Base-by-base conservation (phyloP, 2,113 vertebrate species). In the Silurus meridionalis region DNA sequence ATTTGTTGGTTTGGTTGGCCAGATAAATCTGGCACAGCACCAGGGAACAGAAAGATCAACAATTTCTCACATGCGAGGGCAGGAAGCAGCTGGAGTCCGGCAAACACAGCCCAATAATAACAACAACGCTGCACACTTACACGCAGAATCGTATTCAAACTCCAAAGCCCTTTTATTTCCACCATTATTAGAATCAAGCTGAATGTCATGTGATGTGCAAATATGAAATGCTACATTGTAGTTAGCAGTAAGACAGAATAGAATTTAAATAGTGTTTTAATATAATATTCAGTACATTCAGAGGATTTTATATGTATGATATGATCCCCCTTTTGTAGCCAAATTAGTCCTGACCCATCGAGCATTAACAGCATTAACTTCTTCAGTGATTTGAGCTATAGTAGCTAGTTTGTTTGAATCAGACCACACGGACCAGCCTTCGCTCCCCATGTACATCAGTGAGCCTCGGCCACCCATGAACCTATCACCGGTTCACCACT, bases 31-130 rank as follows among this genome's bases (percentile, higher is more conserved):
- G 86, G 86, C 86, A 87, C 74, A 63, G 81, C 50, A 66, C 71
- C 15, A 60, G 69, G 86, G 86, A 94, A 91, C 82, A 93, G 93
- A 94, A 95, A 95, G 89, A 93, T 91, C 92, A 93, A 93, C 92
- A 94, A 88, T 90, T 91, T 87, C 89, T 87, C 90, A 89, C 89
- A 91, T 90, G 91, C 91, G 88, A 90, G 92, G 91, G 91, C 89
- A 94, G 92, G 92, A 95, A 94, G 91, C 92, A 94, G 93, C 92
- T 92, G 93, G 92, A 88, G n/a, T 60, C 61, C 91, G 88, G 86
- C 91, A 91, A 89, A 85, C 37, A 63, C 64, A 85, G 82, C 75
- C 80, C 79, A 85, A 89, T 78, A 84, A 92, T 86, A 93, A 94
- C 92, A 93, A 91, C 92, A 95, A 91, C 88, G 90, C 88, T 87